phyloP scores from a whole-genome alignment of 2,888 invertebrate genomes.

The Euzetes globulus region DNA sequence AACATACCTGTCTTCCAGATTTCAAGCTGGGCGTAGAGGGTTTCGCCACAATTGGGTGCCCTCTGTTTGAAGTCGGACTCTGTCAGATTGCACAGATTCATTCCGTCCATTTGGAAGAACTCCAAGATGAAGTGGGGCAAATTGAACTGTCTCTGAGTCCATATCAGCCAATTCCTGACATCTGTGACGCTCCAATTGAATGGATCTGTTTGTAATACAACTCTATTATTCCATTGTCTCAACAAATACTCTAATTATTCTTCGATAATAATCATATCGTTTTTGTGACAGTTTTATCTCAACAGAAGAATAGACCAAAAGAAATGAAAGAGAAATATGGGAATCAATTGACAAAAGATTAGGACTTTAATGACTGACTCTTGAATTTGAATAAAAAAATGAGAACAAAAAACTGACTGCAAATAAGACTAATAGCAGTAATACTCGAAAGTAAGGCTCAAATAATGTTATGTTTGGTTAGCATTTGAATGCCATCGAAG shows the following conservation, averaged over 20 bases:
- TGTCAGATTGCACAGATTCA: conserved; percentile 63
- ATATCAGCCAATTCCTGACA: conserved; percentile 80
- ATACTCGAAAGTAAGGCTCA: conserved; percentile 10
- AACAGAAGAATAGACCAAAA: not conserved
- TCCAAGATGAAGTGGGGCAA: conserved; percentile 58
- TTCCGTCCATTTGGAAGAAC: conserved; percentile 62
- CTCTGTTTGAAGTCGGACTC: conserved; percentile 78
- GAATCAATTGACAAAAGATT: not conserved
- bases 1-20: conserved; percentile 69
- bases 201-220: conserved; percentile 60
- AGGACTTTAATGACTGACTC: not conserved
- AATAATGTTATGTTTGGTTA: conserved; percentile 14
- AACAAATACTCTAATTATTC: not conserved
- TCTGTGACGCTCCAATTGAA: conserved; percentile 74
- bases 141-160: conserved; percentile 68
- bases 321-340: not conserved
- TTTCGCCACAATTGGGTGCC: conserved; percentile 74
- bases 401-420: not conserved
- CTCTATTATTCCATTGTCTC: not conserved
- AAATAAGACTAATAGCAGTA: not conserved
- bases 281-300: not conserved
- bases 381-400: not conserved
- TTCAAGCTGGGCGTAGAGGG: conserved; percentile 76
- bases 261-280: not conserved
- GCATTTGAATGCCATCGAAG: not conserved